Conservation (phyloP, 2,113 vertebrate genomes). For the Siphamia tubifer region DNA sequence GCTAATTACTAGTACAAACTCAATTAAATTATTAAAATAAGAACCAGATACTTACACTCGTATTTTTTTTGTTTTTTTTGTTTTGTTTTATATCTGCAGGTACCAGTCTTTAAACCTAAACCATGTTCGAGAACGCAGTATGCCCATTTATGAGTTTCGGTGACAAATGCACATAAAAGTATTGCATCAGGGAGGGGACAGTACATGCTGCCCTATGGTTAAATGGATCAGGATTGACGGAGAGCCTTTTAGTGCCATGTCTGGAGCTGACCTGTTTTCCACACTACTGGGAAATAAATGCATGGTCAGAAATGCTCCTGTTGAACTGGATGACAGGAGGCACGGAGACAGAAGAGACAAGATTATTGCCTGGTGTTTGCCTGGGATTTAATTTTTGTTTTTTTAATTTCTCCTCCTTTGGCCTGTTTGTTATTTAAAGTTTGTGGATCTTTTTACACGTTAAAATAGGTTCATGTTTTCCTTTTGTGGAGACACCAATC, state of each 20-base stretch:
- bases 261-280: slow-evolving; percentile 32
- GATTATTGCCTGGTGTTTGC: slow-evolving; percentile 21
- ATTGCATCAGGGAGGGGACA: not conserved
- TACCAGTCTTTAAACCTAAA: slow-evolving; percentile 97
- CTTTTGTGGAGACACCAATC: not conserved
- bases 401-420: not conserved
- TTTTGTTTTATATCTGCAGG: slow-evolving; percentile 70
- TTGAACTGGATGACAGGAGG: slow-evolving; percentile 3
- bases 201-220: slow-evolving; percentile 10
- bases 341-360: not conserved
- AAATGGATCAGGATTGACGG: slow-evolving; percentile 17
- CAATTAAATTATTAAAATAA: not conserved
- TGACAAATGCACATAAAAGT: slow-evolving; percentile 76
- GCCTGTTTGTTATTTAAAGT: not conserved
- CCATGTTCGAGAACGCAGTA: slow-evolving; percentile 92
- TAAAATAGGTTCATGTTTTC: not conserved
- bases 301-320: slow-evolving; percentile 15
- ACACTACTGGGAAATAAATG: not conserved
- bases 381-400: slow-evolving; percentile 13
- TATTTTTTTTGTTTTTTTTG: not conserved
- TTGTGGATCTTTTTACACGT: not conserved
- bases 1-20: no score
- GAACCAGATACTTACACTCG: not conserved
- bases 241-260: slow-evolving; percentile 48
- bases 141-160: slow-evolving; percentile 97